Base-by-base conservation (phyloP, 2,113 vertebrate species). In the Morone chrysops region DNA sequence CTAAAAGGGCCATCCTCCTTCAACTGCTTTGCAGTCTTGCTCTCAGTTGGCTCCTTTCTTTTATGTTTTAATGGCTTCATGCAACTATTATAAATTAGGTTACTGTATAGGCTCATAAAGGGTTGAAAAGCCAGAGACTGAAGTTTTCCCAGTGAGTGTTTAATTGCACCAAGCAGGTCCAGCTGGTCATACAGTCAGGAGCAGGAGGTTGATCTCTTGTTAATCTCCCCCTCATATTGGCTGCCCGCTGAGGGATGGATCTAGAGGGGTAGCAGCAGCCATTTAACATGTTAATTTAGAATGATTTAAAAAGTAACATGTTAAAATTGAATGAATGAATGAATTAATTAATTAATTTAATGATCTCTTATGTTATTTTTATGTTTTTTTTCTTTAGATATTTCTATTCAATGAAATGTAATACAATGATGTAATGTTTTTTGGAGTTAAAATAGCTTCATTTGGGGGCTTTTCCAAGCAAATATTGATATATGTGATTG, bases 141-240 rank as follows among this genome's bases (percentile, higher is more conserved):
- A 51, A 61, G 71, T 18, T 51, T 66, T 75, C 2, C 11, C 17
- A 45, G 18, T 62, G 5, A 20, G 41, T 38, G 48, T n/a, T 57
- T 12, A 48, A 43, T 51, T 60, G 47, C 67, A 56, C 20, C 50
- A 53, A 17, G 61, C 40, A 62, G 61, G 57, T 53, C 70, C 53
- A 83, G 70, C 75, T 80, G 53, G n/a, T 62, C 69, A 25, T 36
- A 57, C 20, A 45, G 50, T 65, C 22, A 50, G 9, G 9, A 80
- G 72, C 31, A 67, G 67, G 25, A 47, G 41, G 6, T 17, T 59
- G 22, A 41, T 53, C 54, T 60, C 18, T 43, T 51, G 59, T 73
- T 74, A 59, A 22, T 60, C 75, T 67, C 38, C 18, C 48, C 25
- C 70, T 80, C 10, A 22, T 50, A 63, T 13, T 22, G 18, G 53